phyloP scores from a whole-genome alignment of 1,140 invertebrate species.

The Drosophila truncata region DNA sequence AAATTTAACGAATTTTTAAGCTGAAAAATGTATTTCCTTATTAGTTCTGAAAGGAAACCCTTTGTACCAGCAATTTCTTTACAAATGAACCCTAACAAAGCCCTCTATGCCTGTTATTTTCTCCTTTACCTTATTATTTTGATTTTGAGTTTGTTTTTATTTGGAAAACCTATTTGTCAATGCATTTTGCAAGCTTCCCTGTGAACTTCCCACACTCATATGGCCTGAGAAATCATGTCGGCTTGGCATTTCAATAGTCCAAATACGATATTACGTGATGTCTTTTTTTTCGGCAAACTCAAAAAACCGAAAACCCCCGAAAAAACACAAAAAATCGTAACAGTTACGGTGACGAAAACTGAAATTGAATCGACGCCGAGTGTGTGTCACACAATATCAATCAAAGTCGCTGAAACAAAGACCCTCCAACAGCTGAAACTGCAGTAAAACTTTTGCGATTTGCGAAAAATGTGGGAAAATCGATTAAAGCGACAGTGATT shows the following conservation, averaged over 20 bases:
- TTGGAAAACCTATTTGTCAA: slow-evolving; percentile 27
- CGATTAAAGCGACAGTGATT: slow-evolving; percentile 62
- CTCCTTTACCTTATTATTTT: slow-evolving; percentile 14
- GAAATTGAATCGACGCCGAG: slow-evolving; percentile 34
- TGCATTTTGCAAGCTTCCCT: slow-evolving; percentile 40
- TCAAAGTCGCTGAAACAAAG: slow-evolving; percentile 56
- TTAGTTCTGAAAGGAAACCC: no score
- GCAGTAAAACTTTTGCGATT: slow-evolving; percentile 55
- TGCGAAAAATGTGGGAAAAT: slow-evolving; percentile 69
- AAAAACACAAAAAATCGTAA: slow-evolving; percentile 10
- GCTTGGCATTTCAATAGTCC: slow-evolving; percentile 56
- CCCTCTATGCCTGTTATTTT: neutral
- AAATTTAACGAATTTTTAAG: neutral
- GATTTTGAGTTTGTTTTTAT: slow-evolving; percentile 16
- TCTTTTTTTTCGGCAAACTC: slow-evolving; percentile 33
- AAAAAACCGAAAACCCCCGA: slow-evolving; percentile 15
- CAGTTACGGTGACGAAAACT: slow-evolving; percentile 50
- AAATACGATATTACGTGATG: slow-evolving; percentile 62
- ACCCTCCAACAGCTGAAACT: slow-evolving; percentile 28
- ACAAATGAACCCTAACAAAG: neutral
- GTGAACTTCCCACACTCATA: slow-evolving; percentile 47
- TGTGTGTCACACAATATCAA: slow-evolving; percentile 73
- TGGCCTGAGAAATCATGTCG: slow-evolving; percentile 46
- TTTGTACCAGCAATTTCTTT: neutral
- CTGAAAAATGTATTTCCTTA: neutral